Percentiles rank a stretch among this genome's conserved stretches.
Conservation (phyloP, 2,113 vertebrate species). For the Meles meles region DNA sequence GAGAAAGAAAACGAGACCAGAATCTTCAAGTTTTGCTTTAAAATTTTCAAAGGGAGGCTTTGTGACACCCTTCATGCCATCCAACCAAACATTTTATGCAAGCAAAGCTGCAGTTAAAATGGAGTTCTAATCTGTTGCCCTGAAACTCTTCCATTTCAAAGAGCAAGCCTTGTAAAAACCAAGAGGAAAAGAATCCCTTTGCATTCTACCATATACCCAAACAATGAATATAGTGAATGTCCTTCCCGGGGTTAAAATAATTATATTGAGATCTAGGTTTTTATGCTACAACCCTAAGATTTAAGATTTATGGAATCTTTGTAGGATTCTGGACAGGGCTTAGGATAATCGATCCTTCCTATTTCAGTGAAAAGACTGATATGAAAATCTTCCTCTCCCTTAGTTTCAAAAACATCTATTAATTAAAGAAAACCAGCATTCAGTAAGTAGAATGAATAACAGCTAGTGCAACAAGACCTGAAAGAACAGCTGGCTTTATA, state of each 20-base stretch:
- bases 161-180: not conserved
- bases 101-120: not conserved
- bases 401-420: conserved; percentile 59
- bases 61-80: not conserved
- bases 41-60: conserved; percentile 14
- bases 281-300: not conserved
- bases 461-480: conserved; percentile 56
- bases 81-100: not conserved
- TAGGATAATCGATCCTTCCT: not conserved
- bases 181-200: conserved; percentile 12
- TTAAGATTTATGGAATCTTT: conserved; percentile 8
- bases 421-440: conserved; percentile 39
- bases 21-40: not conserved
- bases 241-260: not conserved
- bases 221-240: not conserved
- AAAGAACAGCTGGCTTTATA: conserved; percentile 40
- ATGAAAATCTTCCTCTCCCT: not conserved
- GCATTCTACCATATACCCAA: not conserved
- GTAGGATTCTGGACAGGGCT: conserved; percentile 3
- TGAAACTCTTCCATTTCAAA: conserved; percentile 24
- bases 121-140: not conserved
- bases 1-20: not conserved
- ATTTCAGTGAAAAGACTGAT: not conserved
- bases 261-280: not conserved
- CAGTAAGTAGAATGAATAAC: conserved; percentile 41